A percentile compares a stretch with the other conserved stretches of the same genome.
These are phyloP conservation scores for Nomada lathburiana DNA, from an alignment of 2,888 invertebrate genomes.

Conservation along the genomic window DNA sequence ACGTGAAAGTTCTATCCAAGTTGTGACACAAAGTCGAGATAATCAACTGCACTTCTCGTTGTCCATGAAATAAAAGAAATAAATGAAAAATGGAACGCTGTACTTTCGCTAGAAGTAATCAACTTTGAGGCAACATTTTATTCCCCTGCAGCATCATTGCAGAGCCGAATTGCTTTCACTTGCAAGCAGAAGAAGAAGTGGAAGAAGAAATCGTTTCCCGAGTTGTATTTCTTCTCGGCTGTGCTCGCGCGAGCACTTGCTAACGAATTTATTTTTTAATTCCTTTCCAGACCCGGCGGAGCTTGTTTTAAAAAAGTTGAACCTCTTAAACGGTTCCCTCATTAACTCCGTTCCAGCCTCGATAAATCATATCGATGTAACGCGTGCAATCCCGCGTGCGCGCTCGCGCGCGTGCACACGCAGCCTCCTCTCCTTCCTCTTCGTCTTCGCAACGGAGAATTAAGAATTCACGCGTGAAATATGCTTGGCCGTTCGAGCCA, in stretches of 20 bases:
- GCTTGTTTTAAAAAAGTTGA: constrained; percentile 45
- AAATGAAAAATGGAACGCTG: neutral
- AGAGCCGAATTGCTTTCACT: constrained; percentile 2
- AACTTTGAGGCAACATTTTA: constrained; percentile 9
- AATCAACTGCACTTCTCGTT: too few relatives aligned
- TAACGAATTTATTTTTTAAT: constrained; percentile 55
- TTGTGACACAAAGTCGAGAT: too few relatives aligned
- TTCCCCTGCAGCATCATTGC: neutral
- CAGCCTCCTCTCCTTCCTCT: neutral
- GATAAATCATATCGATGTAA: constrained; percentile 65
- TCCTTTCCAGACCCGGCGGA: constrained; percentile 6
- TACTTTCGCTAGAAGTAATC: neutral
- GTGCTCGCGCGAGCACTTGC: constrained; percentile 9
- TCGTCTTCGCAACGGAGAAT: constrained; percentile 39
- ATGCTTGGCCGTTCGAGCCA: constrained; percentile 52
- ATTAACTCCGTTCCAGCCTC: constrained; percentile 54
- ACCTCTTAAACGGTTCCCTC: constrained; percentile 55
- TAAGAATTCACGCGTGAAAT: constrained; percentile 64
- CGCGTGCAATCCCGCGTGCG: constrained; percentile 53
- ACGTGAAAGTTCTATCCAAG: too few relatives aligned
- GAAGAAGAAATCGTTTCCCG: constrained; percentile 23
- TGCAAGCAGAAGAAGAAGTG: neutral
- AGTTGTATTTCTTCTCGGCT: constrained; percentile 25
- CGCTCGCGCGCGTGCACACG: neutral
- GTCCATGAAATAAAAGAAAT: too few relatives aligned